Base-by-base conservation (phyloP, 2,113 vertebrate genomes). In the Pseudopodoces humilis region DNA sequence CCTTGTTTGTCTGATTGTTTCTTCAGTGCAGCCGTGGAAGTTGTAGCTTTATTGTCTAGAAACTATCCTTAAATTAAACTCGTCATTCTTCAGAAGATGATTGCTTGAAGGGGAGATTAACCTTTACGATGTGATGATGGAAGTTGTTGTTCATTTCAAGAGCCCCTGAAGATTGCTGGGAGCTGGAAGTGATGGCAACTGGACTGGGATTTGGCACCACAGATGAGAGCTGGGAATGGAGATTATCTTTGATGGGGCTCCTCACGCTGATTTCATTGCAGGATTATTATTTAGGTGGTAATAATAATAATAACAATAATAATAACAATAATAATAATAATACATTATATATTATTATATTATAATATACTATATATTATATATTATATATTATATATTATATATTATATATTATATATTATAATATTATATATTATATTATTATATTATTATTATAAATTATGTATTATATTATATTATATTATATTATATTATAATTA, bases 101-200 rank as follows among this genome's bases (percentile, higher is more conserved):
- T 74, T 88, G 86, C 89, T 95, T 63, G 86, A 86, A 89, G 83
- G 85, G 68, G 64, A 96, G 82, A 96, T 93, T 95, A 97, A 96
- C 69, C 55, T 95, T 95, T 76, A 86, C 1, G 7, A 50, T 60
- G 39, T 69, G 63, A 84, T 63, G 89, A 86, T 78, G 76, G 70
- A 85, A 83, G 44, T 16, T 78, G 58, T 78, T 81, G 63, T 85
- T 96, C 35, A 65, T 69, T 91, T 85, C 74, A 70, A 83, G 64
- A 92, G 56, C 72, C 21, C 2, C 13, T 49, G 47, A 90, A 85
- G 52, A 78, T 20, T 47, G 58, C 35, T 77, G 83, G 80, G 52
- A 83, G 68, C 28, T 88, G 67, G 28, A 83, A 77, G 52, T 52
- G 78, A 68, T 52, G 56, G 69, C 76, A 79, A 43, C 47, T 55